phyloP scores from a whole-genome alignment of 1,140 invertebrate species.

The Limonius californicus region DNA sequence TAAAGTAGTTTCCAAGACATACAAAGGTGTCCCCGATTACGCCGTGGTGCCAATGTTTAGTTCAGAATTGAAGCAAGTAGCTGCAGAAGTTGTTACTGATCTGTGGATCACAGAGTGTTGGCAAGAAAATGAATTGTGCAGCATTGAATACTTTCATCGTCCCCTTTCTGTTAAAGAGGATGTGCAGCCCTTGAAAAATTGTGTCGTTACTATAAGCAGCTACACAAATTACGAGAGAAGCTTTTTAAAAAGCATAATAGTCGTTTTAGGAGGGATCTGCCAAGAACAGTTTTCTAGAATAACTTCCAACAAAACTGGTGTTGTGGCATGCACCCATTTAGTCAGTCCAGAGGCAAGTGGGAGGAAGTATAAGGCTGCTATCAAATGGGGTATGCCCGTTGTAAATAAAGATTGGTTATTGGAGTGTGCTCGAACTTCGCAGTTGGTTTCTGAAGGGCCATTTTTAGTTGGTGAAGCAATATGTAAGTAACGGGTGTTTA shows the following conservation, averaged over 20 bases:
- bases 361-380: conserved; percentile 77
- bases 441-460: conserved; percentile 52
- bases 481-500: conserved; percentile 32
- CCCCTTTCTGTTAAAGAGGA: conserved; percentile 48
- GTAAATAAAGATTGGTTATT: conserved; percentile 74
- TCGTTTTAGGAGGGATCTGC: conserved; percentile 66
- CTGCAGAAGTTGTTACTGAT: conserved; percentile 55
- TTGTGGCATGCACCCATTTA: conserved; percentile 68
- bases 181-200: conserved; percentile 58
- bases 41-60: conserved; percentile 51
- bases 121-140: conserved; percentile 54
- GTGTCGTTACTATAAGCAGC: conserved; percentile 73
- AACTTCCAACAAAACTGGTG: conserved; percentile 50
- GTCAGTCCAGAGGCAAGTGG: conserved; percentile 68
- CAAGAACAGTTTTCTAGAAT: conserved; percentile 63
- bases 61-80: conserved; percentile 36
- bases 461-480: conserved; percentile 61
- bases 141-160: conserved; percentile 60
- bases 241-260: conserved; percentile 66
- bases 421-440: conserved; percentile 54
- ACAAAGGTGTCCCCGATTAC: conserved; percentile 55
- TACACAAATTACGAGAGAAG: conserved; percentile 66
- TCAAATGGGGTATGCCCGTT: conserved; percentile 78
- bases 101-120: conserved; percentile 61
- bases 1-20: conserved; percentile 45